phyloP scores from a whole-genome alignment of 2,113 vertebrate species.

The Cervus canadensis region DNA sequence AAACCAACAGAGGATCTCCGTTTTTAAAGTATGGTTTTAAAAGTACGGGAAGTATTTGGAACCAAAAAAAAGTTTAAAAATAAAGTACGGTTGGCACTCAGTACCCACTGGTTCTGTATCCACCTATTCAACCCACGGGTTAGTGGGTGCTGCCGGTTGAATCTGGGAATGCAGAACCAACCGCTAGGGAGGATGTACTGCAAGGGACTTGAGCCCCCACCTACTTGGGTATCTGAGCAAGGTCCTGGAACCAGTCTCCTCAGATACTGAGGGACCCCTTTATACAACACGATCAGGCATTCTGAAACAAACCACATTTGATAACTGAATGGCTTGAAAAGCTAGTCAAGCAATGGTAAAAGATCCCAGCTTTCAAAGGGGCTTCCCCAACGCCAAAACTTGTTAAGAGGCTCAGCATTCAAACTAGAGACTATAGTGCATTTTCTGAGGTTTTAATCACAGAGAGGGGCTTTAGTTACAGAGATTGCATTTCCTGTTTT shows the following conservation, averaged over 20 bases:
- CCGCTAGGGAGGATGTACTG: background rate
- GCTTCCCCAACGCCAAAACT: background rate
- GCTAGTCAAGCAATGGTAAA: background rate
- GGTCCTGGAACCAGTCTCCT: background rate
- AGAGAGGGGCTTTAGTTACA: background rate
- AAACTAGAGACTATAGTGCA: background rate
- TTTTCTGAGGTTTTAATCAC: background rate
- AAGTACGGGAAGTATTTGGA: background rate
- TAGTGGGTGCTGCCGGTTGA: background rate
- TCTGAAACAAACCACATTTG: background rate
- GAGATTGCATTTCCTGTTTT: background rate
- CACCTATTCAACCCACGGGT: background rate
- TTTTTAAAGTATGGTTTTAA: background rate
- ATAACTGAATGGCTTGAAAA: background rate
- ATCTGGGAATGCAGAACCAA: background rate
- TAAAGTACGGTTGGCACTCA: background rate
- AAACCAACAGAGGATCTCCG: background rate
- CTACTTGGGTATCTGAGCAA: background rate
- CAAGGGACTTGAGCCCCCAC: background rate
- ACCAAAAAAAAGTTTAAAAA: background rate
- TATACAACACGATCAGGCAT: background rate
- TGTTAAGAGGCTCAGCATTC: background rate
- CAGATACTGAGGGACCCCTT: background rate
- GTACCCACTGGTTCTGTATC: background rate
- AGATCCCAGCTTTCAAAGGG: background rate